Base-by-base conservation (phyloP, 2,797 vertebrate genomes). In the Megalops cyprinoides region DNA sequence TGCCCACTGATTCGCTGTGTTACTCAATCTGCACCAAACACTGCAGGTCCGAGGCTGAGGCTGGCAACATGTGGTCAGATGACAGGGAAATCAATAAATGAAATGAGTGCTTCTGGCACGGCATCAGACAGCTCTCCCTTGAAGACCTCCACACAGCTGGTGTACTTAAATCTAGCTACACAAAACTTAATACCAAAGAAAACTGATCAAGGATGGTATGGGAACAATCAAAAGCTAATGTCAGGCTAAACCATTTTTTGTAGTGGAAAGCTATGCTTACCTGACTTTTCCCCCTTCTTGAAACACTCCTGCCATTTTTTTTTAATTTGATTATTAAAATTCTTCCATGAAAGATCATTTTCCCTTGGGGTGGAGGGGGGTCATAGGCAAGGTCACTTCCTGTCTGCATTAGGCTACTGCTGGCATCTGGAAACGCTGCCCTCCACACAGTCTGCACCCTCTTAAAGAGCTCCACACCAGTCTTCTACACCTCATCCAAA, bases 301-400 rank as follows among this genome's bases (percentile, higher is more conserved):
- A 74, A 79, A 79, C 37, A 81, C 60, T 44, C 56, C n/a, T 60
- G 28, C 71, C 53, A 37, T 8, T 55, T 79, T 78, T 79, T 76
- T 65, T 79, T 39, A 73, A 34, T 46, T 51, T 76, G n/a, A 39
- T 81, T 84, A 34, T 28, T 14, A 65, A 25, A 76, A 48, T 75
- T 82, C 75, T 82, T 77, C 2, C 74, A 53, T 82, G 85, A 85
- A 82, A 87, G 82, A 82, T 89, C 79, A 88, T 86, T 88, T 88
- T 90, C 87, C 85, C 84, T 73, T 83, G 69, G 78, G 87, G 90
- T n/a, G 20, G 58, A 88, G 90, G 55, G 0, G 89, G 89, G 91
- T 92, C 91, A 91, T 82, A 88, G 91, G 90, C 88, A 83, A 89
- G 87, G 87, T 81, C 92, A 92, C 87, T 93, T 94, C 93, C 91